Evolutionary conservation across 1,140 invertebrate species (phyloP), one percentile per base, ranked within the genome.

Genomic region (Drosophila sp.): DNA sequence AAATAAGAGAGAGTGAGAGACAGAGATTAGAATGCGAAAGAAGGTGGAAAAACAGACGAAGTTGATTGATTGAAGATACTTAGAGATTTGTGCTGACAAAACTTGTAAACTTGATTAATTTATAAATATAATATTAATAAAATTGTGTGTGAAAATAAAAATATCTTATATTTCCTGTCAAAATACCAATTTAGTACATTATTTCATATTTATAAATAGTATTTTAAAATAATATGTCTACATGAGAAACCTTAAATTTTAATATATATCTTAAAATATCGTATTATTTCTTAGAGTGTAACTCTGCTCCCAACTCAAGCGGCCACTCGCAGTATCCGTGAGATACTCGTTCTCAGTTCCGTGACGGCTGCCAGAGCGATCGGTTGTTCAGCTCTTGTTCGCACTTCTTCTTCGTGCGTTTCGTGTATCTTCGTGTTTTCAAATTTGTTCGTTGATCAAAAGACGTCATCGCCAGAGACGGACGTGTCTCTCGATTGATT

Each of bases 401-500:
- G 18, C 36, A 58, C 51, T 59, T 45, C 29, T 18, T 40, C 14
- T 21, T 29, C 13, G 29, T 58, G 27, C 14, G 14, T 29, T 61
- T 51, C 62, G 69, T 66, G 63, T 34, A 34, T 58, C 54, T 58
- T 32, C 46, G 63, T 53, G 29, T 50, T 66, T 51, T 40, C 43
- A 32, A 57, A 57, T 64, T 64, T 32, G 70, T 25, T 66, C 63
- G 14, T 36, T 59, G 81, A 87, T 89, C 83, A 71, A 65, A 57
- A 84, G 67, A 87, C 81, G 81, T 87, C 82, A 87, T 82, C 79
- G 61, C 67, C 61, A 89, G 83, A 66, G 63, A 59, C 70, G 70
- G 63, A 87, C 82, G 82, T 87, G 83, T 87, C 53, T 71, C 58
- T 73, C 83, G 72, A 89, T 87, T 89, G 78, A 78, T 66, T 74